Percentiles rank a stretch among this genome's conserved stretches.
These are phyloP conservation scores for Cephus pygmeus DNA, from an alignment of 2,888 invertebrate species.

Conservation along the genomic window DNA sequence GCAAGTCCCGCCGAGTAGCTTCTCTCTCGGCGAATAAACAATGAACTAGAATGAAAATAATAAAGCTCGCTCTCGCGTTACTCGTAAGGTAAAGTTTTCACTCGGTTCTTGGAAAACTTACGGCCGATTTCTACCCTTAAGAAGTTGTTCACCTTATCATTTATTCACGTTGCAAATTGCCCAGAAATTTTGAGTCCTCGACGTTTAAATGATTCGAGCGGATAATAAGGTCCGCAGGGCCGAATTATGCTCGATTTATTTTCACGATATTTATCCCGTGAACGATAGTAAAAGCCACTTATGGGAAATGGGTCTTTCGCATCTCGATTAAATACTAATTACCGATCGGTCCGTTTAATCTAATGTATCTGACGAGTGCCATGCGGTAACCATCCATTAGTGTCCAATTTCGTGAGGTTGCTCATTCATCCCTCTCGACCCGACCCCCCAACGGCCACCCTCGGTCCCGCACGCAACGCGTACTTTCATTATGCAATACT, in stretches of 20 bases:
- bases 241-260: neutral
- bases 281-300: neutral
- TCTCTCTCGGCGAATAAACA: conserved; percentile 25
- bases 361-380: neutral
- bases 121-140: neutral
- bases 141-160: neutral
- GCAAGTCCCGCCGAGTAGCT: conserved; percentile 25
- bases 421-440: neutral
- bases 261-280: neutral
- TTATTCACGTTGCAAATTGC: neutral
- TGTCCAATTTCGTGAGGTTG: neutral
- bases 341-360: neutral
- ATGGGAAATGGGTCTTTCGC: neutral
- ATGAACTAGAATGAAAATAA: conserved; percentile 30
- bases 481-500: neutral
- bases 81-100: neutral
- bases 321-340: neutral
- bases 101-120: neutral
- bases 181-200: neutral
- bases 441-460: no score
- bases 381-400: neutral
- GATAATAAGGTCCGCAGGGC: neutral
- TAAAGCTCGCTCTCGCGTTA: conserved; percentile 17
- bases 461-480: neutral
- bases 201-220: neutral